phyloP scores from a whole-genome alignment of 2,888 invertebrate genomes.

The Autographa gamma region DNA sequence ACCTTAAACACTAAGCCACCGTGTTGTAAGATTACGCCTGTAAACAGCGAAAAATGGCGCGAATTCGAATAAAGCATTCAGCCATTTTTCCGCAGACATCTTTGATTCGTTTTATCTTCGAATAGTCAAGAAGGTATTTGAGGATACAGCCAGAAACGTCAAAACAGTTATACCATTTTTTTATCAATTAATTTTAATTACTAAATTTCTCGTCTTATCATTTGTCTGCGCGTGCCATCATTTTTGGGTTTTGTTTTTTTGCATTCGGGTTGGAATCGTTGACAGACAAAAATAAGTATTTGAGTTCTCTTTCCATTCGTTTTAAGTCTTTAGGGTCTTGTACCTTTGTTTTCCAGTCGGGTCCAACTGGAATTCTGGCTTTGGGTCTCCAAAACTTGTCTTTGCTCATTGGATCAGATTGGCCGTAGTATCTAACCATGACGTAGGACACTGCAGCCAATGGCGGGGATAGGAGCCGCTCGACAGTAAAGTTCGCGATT shows the following conservation, averaged over 20 bases:
- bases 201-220: not conserved
- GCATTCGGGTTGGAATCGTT: not conserved
- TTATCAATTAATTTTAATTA: not conserved
- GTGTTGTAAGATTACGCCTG: too few species aligned
- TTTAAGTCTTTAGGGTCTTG: not conserved
- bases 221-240: not conserved
- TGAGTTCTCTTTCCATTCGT: conserved; percentile 11
- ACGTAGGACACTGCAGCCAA: conserved; percentile 43
- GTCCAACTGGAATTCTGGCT: conserved; percentile 12
- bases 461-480: conserved; percentile 41
- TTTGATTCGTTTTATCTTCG: not conserved
- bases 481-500: conserved; percentile 38
- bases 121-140: too few species aligned
- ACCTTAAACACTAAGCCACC: too few species aligned
- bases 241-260: not conserved
- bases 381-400: conserved; percentile 29
- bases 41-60: too few species aligned
- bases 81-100: not conserved
- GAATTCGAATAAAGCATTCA: not conserved
- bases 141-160: not conserved
- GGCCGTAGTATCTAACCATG: conserved; percentile 16
- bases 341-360: not conserved
- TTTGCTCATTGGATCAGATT: not conserved
- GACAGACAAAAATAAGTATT: conserved; percentile 38
- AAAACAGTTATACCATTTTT: not conserved